Conservation (phyloP, 2,797 vertebrate genomes). For the Lerista edwardsae region DNA sequence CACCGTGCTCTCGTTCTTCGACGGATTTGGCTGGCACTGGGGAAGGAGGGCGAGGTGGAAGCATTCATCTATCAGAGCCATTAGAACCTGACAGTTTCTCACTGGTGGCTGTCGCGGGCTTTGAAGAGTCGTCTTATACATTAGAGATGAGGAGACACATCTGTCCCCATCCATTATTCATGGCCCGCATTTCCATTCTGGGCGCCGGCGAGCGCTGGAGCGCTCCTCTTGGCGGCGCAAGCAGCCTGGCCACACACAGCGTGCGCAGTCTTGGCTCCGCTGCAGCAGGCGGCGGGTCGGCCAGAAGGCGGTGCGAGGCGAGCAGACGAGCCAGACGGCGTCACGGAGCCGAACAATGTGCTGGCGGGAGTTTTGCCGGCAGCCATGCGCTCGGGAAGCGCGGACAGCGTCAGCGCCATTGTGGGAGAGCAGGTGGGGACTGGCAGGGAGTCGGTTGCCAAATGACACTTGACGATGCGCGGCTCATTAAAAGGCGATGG, state of each 20-base stretch:
- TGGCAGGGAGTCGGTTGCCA: background rate
- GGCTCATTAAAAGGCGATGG: too few relatives aligned
- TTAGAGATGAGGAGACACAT: constrained; percentile 27
- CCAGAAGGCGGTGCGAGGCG: background rate
- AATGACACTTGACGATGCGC: too few relatives aligned
- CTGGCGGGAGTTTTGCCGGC: background rate
- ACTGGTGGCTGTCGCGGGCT: background rate
- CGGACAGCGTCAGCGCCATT: background rate
- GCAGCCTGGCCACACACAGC: background rate
- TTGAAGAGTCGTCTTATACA: constrained; percentile 10
- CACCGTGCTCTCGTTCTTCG: background rate
- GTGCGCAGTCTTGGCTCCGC: too few relatives aligned
- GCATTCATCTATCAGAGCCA: background rate
- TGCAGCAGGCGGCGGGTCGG: background rate
- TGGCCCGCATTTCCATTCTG: background rate
- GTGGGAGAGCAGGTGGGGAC: background rate
- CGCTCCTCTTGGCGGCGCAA: background rate
- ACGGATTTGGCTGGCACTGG: background rate
- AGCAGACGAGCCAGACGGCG: background rate
- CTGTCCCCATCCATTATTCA: constrained; percentile 30
- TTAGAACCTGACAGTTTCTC: background rate
- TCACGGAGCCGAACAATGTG: background rate
- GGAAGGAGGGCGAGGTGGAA: background rate
- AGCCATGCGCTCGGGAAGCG: background rate
- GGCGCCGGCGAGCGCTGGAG: background rate